Conservation (phyloP, 1,140 invertebrate species). For the Diploscapter pachys region DNA sequence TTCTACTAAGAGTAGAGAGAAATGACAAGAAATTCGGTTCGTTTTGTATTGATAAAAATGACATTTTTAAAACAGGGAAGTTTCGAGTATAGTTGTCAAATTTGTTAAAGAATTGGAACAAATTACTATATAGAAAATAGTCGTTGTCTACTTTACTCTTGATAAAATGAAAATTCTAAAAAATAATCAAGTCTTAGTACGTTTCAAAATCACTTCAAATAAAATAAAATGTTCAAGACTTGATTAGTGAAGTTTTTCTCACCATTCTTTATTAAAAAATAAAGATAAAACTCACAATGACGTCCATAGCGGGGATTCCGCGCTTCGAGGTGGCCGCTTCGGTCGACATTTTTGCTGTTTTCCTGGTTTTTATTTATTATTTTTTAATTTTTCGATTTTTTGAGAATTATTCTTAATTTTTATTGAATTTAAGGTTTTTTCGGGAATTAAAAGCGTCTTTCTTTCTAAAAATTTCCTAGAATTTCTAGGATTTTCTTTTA, state of each 20-base stretch:
- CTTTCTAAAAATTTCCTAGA: background rate
- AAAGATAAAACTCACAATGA: conserved; percentile 3
- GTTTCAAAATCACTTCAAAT: background rate
- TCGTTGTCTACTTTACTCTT: conserved; percentile 4
- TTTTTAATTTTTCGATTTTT: background rate
- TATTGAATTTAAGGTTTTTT: too few species aligned
- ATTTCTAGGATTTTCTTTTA: background rate
- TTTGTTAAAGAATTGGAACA: conserved; percentile 1
- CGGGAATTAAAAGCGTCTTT: background rate
- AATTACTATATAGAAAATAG: background rate
- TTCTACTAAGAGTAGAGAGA: conserved; percentile 1
- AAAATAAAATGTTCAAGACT: background rate
- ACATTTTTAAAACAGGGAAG: background rate
- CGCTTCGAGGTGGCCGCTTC: conserved; percentile 11
- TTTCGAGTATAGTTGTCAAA: background rate
- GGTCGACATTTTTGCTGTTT: background rate
- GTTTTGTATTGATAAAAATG: conserved; percentile 6
- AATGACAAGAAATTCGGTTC: background rate
- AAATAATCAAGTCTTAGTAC: background rate
- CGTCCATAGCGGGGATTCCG: conserved; percentile 26
- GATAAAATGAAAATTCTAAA: background rate
- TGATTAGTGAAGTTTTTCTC: background rate
- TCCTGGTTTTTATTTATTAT: background rate
- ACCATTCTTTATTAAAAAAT: background rate
- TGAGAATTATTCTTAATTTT: too few species aligned